phyloP scores from a whole-genome alignment of 2,113 vertebrate genomes.

The Apistogramma diplotaenia region DNA sequence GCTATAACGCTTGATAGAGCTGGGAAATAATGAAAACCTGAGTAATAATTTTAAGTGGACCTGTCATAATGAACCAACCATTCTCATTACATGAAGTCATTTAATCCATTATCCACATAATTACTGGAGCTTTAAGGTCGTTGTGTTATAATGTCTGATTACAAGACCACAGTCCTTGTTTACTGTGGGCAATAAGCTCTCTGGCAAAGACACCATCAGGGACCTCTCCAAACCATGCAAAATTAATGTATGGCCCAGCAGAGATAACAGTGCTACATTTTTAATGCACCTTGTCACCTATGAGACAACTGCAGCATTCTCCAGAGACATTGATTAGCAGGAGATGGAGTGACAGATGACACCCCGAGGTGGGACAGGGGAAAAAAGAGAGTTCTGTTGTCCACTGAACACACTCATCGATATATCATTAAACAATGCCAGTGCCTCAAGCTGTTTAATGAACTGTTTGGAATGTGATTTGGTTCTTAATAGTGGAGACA shows the following conservation, averaged over 20 bases:
- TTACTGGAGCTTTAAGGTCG: background rate
- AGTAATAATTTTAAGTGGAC: background rate
- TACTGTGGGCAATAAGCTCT: constrained; percentile 9
- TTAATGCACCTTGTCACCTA: constrained; percentile 63
- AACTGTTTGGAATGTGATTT: constrained; percentile 85
- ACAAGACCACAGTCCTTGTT: constrained; percentile 17
- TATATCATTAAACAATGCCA: constrained; percentile 90
- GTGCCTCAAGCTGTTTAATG: constrained; percentile 83
- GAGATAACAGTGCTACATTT: constrained; percentile 62
- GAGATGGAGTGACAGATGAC: constrained; percentile 66
- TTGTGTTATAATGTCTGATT: constrained; percentile 14
- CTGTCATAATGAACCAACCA: background rate
- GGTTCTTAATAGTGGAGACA: constrained; percentile 79
- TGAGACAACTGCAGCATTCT: constrained; percentile 47
- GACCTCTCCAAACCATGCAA: constrained; percentile 58
- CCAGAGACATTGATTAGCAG: constrained; percentile 60
- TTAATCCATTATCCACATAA: background rate
- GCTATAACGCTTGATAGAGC: background rate
- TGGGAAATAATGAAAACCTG: background rate
- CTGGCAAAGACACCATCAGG: background rate
- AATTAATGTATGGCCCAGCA: constrained; percentile 58
- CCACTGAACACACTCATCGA: constrained; percentile 81
- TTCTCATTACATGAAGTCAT: background rate
- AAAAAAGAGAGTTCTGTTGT: constrained; percentile 72
- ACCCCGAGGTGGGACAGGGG: constrained; percentile 42